phyloP scores from a whole-genome alignment of 2,888 invertebrate genomes.

The Yponomeuta plumbellus region DNA sequence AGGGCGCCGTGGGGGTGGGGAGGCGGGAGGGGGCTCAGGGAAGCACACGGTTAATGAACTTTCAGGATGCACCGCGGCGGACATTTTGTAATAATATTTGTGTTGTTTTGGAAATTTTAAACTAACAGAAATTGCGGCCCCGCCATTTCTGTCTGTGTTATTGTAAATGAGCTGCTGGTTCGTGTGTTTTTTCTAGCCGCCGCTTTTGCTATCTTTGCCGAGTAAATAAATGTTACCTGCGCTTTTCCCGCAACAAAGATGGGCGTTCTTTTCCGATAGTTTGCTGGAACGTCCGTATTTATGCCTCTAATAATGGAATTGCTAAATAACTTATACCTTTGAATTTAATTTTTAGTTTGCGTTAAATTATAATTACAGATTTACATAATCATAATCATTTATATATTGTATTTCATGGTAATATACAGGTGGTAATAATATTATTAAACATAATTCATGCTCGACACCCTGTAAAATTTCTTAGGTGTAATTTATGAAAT shows the following conservation, averaged over 20 bases:
- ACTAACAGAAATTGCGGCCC: slow-evolving; percentile 2
- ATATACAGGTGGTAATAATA: too few species aligned
- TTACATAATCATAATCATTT: too few species aligned
- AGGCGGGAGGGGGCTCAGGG: slow-evolving; percentile 23
- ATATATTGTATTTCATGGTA: too few species aligned
- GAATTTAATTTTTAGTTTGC: too few species aligned
- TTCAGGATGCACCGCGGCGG: slow-evolving; percentile 52
- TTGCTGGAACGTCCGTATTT: neutral
- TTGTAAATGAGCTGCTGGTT: slow-evolving; percentile 1
- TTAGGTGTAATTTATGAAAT: too few species aligned
- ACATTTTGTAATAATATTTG: slow-evolving; percentile 58
- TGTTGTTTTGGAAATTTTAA: slow-evolving; percentile 35
- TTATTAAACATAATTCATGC: too few species aligned
- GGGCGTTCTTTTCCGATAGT: neutral
- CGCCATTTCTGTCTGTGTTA: slow-evolving; percentile 16
- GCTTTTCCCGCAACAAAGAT: neutral
- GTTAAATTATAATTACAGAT: too few species aligned
- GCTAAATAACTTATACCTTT: too few species aligned
- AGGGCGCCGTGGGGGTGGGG: slow-evolving; percentile 2
- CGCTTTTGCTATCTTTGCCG: neutral
- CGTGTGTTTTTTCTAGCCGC: neutral
- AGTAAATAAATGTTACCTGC: neutral
- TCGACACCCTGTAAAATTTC: too few species aligned
- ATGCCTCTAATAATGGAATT: too few species aligned
- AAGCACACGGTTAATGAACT: slow-evolving; percentile 59